Percentiles rank a stretch among this genome's conserved stretches.
Conservation (phyloP, 1,140 invertebrate genomes). For the Drosophila parvula region DNA sequence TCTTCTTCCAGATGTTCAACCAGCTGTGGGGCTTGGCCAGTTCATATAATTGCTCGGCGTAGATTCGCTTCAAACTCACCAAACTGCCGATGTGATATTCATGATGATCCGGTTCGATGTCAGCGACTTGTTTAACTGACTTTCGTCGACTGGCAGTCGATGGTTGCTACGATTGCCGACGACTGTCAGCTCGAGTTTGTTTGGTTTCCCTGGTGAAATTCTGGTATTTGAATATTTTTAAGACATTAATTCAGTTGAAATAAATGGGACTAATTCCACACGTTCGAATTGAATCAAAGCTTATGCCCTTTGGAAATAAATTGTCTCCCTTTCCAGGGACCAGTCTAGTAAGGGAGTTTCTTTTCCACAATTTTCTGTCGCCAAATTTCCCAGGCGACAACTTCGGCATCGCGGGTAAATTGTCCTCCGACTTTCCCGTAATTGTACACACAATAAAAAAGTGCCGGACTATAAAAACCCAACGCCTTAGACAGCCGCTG, state of each 20-base stretch:
- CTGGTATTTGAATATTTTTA: background rate
- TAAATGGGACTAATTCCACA: background rate
- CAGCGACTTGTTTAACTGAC: background rate
- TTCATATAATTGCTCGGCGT: too few relatives aligned
- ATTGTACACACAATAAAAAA: conserved; percentile 27
- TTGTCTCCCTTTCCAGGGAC: background rate
- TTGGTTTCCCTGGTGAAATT: conserved; percentile 19
- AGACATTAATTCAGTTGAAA: background rate
- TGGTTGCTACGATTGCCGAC: conserved; percentile 42
- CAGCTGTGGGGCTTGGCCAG: conserved; percentile 31
- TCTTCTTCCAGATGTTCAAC: conserved; percentile 51
- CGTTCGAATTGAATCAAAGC: background rate
- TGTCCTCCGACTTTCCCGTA: conserved; percentile 1
- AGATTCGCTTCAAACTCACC: conserved; percentile 22
- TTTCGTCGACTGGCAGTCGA: conserved; percentile 13
- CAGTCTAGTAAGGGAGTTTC: background rate
- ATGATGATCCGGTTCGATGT: conserved; percentile 32
- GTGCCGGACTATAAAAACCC: conserved; percentile 19
- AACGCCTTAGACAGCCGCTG: conserved; percentile 24
- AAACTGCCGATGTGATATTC: conserved; percentile 62
- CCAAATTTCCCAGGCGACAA: conserved; percentile 60
- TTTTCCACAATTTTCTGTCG: background rate
- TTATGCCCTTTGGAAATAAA: background rate
- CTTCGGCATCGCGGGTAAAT: conserved; percentile 26
- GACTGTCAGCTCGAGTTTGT: background rate